These are phyloP conservation scores for Micronycteris hirsuta DNA, from an alignment of 2,113 vertebrate genomes.

Conservation along the genomic window DNA sequence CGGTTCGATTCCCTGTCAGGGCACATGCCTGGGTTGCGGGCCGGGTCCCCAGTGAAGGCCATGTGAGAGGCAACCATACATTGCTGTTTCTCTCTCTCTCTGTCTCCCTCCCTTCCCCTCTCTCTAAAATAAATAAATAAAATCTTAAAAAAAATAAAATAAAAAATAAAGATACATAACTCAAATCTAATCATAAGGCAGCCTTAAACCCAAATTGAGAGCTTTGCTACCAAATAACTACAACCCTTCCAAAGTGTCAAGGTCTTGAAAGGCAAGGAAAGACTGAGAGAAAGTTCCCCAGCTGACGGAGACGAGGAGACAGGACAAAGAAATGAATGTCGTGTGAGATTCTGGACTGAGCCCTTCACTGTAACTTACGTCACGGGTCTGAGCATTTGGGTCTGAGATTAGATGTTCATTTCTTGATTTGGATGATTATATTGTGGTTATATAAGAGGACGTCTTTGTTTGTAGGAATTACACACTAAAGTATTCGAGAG, in stretches of 20 bases:
- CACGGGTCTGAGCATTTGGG: neutral
- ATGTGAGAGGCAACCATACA: too few relatives aligned
- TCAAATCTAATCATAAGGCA: neutral
- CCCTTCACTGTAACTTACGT: neutral
- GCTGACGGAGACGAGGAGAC: neutral
- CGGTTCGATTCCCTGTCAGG: too few relatives aligned
- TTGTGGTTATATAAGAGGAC: neutral
- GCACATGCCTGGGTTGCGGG: too few relatives aligned
- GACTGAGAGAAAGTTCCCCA: neutral
- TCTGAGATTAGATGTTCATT: neutral
- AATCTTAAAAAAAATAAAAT: too few relatives aligned
- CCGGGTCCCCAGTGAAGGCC: too few relatives aligned
- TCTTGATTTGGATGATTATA: neutral
- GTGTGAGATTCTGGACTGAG: neutral
- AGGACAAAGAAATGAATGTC: neutral
- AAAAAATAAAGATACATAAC: neutral
- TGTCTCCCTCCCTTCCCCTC: too few relatives aligned
- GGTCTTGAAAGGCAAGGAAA: neutral
- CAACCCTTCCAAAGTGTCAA: neutral
- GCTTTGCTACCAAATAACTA: neutral
- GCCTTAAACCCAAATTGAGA: neutral
- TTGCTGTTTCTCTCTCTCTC: too few relatives aligned
- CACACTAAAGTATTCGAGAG: neutral
- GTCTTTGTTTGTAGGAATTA: neutral
- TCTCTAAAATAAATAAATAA: too few relatives aligned